A percentile compares a stretch with the other conserved stretches of the same genome.
Evolutionary conservation across 2,113 vertebrate genomes (phyloP).

Genomic region (Sinocyclocheilus anshuiensis): DNA sequence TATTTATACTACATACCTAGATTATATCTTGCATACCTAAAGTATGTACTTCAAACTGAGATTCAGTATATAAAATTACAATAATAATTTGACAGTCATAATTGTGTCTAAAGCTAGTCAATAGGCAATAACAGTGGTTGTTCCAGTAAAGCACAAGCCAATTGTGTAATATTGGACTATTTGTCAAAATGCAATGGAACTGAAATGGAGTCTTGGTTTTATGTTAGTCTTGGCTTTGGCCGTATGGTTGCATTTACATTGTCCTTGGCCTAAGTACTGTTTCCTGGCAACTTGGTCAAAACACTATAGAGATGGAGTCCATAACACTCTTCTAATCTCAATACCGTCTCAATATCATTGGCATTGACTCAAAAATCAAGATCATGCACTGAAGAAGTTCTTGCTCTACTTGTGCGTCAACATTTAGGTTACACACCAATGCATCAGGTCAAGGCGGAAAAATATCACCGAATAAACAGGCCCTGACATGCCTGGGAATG

Average conservation of each 20-base stretch:
- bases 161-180: not conserved
- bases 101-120: not conserved
- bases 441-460: conserved; percentile 43
- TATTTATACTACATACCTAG: not conserved
- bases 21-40: not conserved
- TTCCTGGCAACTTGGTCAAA: conserved; percentile 38
- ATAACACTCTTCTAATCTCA: conserved; percentile 18
- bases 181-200: not conserved
- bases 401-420: not conserved
- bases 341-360: not conserved
- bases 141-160: not conserved
- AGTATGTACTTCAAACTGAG: not conserved
- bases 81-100: not conserved
- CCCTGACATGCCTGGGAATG: conserved; percentile 43
- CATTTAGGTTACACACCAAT: conserved; percentile 6
- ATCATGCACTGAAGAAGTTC: not conserved
- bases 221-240: conserved; percentile 14
- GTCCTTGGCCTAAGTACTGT: conserved; percentile 8
- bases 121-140: not conserved
- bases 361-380: not conserved
- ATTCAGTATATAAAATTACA: not conserved
- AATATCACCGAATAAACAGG: conserved; percentile 41
- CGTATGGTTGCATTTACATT: conserved; percentile 9
- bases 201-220: conserved; percentile 27
- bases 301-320: conserved; percentile 23